These are phyloP conservation scores for Drosophila lowei DNA, from an alignment of 1,140 invertebrate genomes.

Conservation along the genomic window DNA sequence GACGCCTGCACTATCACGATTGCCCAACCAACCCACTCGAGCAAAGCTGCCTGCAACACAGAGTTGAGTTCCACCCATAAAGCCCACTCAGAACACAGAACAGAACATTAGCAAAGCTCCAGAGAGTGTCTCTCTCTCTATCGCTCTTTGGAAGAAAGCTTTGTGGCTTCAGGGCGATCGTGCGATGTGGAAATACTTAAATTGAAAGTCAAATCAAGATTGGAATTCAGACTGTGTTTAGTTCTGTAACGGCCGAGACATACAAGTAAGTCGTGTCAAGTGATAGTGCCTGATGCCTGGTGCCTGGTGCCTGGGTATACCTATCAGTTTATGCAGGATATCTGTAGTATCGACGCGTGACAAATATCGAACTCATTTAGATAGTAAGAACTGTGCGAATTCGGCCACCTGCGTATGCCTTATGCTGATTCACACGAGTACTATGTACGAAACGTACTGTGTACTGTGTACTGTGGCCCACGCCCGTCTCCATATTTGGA, in stretches of 20 bases:
- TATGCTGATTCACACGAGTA: no score
- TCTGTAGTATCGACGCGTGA: slow-evolving; percentile 9
- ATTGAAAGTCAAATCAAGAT: slow-evolving; percentile 61
- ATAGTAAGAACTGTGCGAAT: slow-evolving; percentile 30
- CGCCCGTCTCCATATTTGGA: slow-evolving; percentile 31
- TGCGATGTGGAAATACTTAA: slow-evolving; percentile 69
- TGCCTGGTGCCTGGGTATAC: neutral
- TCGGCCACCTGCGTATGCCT: slow-evolving; percentile 19
- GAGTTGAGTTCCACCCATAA: no score
- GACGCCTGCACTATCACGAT: slow-evolving; percentile 35
- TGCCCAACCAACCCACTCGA: slow-evolving; percentile 35
- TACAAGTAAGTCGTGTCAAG: slow-evolving; percentile 56
- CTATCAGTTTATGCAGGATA: slow-evolving; percentile 26
- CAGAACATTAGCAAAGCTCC: slow-evolving; percentile 14
- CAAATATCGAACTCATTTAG: slow-evolving; percentile 29
- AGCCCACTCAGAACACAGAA: no score
- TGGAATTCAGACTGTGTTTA: slow-evolving; percentile 70
- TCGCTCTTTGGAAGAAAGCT: slow-evolving; percentile 28
- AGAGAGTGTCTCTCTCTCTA: slow-evolving; percentile 7
- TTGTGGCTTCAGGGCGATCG: slow-evolving; percentile 47
- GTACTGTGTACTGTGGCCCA: slow-evolving; percentile 15
- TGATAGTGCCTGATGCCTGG: no score
- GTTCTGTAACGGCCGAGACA: slow-evolving; percentile 60
- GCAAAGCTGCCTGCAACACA: slow-evolving; percentile 21
- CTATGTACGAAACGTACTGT: slow-evolving; percentile 56